Base-by-base conservation (phyloP, 2,113 vertebrate species). In the Crotalus helleri region DNA sequence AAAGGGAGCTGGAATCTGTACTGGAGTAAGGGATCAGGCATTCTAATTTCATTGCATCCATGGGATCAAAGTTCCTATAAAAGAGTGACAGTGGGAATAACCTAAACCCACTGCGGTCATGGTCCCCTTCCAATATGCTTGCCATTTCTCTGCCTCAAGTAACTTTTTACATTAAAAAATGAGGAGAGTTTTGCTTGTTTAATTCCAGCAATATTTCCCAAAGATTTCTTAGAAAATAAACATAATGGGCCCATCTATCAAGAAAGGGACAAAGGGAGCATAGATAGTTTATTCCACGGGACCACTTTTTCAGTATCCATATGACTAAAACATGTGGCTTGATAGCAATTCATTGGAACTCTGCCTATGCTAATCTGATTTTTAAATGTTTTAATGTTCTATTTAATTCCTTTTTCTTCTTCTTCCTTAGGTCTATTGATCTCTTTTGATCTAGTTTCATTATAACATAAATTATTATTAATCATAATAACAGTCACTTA, bases 371-470 rank as follows among this genome's bases (percentile, higher is more conserved):
- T 11, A n/a, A 53, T 5, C 3, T 55, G 10, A 55, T 17, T 24
- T 24, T 46, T 46, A 74, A 53, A 74, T 69, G 81, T 55, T 33
- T 21, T 23, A 33, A 33, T 64, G 17, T n/a, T 91, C 64, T 53
- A 29, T 87, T 49, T 26, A 29, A 23, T 85, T 61, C 90, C 15
- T 55, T 46, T 53, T 81, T 90, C 26, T 26, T 33, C 26, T 61
- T 26, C 9, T 85, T 81, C 26, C 39, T 53, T 61, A 19, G 44
- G n/a, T n/a, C 21, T 90, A n/a, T 81, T 85, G 53, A 54, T 54
- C 39, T 39, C 57, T 93, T 90, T 87, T 93, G 88, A 93, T 93
- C 89, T 64, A 54, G 54, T 85, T 86, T 49, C 53, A 89, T 44
- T 90, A 57, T 81, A 86, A 87, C n/a, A 59, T 21, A 87, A 57